A percentile compares a stretch with the other conserved stretches of the same genome.
Evolutionary conservation across 2,888 invertebrate species (phyloP).

Genomic region (Globia sparganii): DNA sequence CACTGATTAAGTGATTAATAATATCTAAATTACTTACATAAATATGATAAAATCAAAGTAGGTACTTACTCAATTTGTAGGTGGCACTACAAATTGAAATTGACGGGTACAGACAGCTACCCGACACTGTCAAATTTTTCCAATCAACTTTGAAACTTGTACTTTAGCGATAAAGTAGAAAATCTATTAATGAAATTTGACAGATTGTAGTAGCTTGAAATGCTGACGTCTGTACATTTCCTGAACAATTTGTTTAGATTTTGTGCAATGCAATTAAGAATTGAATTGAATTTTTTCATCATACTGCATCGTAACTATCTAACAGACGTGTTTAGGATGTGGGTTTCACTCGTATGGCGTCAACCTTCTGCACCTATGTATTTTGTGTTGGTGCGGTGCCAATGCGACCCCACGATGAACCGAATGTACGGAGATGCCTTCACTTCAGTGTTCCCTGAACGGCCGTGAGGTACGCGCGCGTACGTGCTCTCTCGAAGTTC

Average conservation of each 20-base stretch:
- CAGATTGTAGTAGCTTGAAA: too few relatives aligned
- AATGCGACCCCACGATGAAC: slow-evolving; percentile 9
- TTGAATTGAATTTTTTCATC: neutral
- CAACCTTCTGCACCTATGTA: slow-evolving; percentile 13
- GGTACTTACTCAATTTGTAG: neutral
- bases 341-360: neutral
- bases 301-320: neutral
- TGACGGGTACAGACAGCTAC: neutral
- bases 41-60: neutral
- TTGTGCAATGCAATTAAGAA: neutral
- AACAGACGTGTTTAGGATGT: neutral
- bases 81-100: neutral
- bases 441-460: slow-evolving; percentile 42
- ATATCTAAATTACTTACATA: too few relatives aligned
- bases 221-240: too few relatives aligned
- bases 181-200: too few relatives aligned
- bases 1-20: neutral
- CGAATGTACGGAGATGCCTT: slow-evolving; percentile 9
- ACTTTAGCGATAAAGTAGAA: too few relatives aligned
- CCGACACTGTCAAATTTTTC: too few relatives aligned
- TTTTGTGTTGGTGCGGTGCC: neutral
- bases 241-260: too few relatives aligned
- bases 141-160: too few relatives aligned
- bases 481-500: slow-evolving; percentile 21
- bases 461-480: slow-evolving; percentile 28